A percentile compares a stretch with the other conserved stretches of the same genome.
These are phyloP conservation scores for Phymatocera aterrima DNA, from an alignment of 2,888 invertebrate genomes.

Conservation along the genomic window DNA sequence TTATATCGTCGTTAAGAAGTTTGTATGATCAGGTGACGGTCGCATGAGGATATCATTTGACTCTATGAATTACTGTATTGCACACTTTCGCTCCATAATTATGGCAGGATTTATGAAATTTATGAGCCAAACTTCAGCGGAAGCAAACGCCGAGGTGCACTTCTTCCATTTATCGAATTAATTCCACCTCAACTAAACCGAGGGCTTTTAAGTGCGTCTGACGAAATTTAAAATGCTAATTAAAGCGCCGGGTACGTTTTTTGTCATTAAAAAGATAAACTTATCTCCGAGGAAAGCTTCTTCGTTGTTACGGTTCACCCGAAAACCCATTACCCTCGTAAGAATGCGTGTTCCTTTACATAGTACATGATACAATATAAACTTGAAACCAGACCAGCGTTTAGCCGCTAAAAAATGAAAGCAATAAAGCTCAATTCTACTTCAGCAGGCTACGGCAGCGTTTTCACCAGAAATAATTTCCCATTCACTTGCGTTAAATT, in stretches of 20 bases:
- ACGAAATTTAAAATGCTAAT: constrained; percentile 36
- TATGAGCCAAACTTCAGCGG: constrained; percentile 7
- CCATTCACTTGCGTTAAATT: not conserved
- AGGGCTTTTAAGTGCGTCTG: constrained; percentile 9
- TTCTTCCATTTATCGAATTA: constrained; percentile 35
- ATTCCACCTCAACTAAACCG: constrained; percentile 3
- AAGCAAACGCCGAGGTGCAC: constrained; percentile 9
- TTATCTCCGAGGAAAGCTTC: constrained; percentile 2
- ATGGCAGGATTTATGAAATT: constrained; percentile 9
- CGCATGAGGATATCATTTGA: not conserved
- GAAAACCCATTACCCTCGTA: not conserved
- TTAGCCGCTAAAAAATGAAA: not conserved
- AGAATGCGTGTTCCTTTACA: not conserved
- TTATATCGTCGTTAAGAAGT: not conserved
- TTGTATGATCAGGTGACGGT: too few relatives aligned
- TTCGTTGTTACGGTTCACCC: not conserved
- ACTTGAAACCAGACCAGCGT: not conserved
- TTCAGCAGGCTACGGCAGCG: not conserved
- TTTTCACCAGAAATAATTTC: not conserved
- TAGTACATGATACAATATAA: not conserved
- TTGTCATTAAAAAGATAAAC: constrained; percentile 30
- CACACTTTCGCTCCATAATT: not conserved
- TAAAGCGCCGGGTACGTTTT: not conserved
- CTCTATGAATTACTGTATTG: not conserved
- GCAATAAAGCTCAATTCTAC: not conserved